A percentile compares a stretch with the other conserved stretches of the same genome.
phyloP scores from a whole-genome alignment of 2,888 invertebrate species.

The Zygogramma bicolorata region DNA sequence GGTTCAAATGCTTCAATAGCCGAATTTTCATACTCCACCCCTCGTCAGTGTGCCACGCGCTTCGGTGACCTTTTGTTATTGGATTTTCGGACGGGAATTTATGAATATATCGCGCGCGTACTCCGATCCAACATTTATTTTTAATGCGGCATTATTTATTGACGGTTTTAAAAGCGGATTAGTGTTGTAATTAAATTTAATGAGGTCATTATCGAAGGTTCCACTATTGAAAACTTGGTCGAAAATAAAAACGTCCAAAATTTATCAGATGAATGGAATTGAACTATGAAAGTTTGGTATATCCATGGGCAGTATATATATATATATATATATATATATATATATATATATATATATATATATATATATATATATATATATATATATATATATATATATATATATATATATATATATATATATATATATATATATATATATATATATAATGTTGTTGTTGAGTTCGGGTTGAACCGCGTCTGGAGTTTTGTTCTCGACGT shows the following conservation, averaged over 20 bases:
- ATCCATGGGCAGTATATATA: no score
- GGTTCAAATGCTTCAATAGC: neutral
- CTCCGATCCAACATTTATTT: conserved; percentile 14
- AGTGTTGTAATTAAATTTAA: conserved; percentile 33
- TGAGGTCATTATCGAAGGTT: conserved; percentile 31
- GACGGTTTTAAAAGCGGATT: conserved; percentile 23
- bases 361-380: no score
- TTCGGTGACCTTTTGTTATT: conserved; percentile 6
- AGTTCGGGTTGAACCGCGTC: no score
- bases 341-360: no score
- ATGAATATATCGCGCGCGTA: neutral
- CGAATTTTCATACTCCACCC: neutral
- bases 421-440: no score
- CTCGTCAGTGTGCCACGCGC: neutral
- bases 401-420: no score
- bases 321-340: no score
- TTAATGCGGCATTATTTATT: conserved; percentile 20
- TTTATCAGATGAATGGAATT: neutral
- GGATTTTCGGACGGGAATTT: neutral
- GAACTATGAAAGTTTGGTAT: no score
- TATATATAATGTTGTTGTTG: no score
- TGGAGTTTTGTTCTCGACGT: no score
- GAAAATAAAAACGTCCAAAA: neutral
- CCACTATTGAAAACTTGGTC: neutral
- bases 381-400: no score